Base-by-base conservation (phyloP, 1,140 invertebrate genomes). In the Telenomus remus region DNA sequence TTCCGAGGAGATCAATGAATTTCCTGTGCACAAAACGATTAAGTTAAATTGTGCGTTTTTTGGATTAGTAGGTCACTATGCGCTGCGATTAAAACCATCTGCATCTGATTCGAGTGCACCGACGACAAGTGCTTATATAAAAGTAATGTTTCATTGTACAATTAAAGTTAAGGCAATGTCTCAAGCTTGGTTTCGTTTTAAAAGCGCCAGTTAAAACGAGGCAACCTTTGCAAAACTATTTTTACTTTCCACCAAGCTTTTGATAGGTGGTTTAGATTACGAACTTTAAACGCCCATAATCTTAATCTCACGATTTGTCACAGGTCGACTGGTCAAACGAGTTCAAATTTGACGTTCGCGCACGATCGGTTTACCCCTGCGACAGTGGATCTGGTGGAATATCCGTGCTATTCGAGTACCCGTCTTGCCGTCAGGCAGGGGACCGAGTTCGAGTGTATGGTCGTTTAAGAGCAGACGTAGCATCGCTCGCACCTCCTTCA, bases 241-340 rank as follows among this genome's bases (percentile, higher is more conserved):
- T 27, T 27, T 27, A 27, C 6, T 27, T 27, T 27, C 19, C 1
- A 27, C 19, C 2, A 27, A 27, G 19, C 19, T 27, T 27, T 27
- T 27, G 19, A 27, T 27, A 27, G n/a, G n/a, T n/a, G n/a, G n/a
- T n/a, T n/a, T n/a, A n/a, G n/a, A n/a, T n/a, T n/a, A n/a, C n/a
- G n/a, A n/a, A n/a, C n/a, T n/a, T n/a, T n/a, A n/a, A n/a, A n/a
- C n/a, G n/a, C n/a, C n/a, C n/a, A 27, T 27, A 27, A 27, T 3
- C 1, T 27, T 27, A 27, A 27, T 27, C 19, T 27, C 6, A 6
- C 19, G 19, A 3, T 27, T 27, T 39, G 37, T 86, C 89, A 0
- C 86, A 94, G 92, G 94, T 93, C 15, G 92, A 93, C 51, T 95
- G 93, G 93, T 95, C 93, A 15, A 91, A 94, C 53, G 91, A 94